Percentiles rank a stretch among this genome's conserved stretches.
Conservation (phyloP, 2,113 vertebrate genomes). For the Neogale vison region DNA sequence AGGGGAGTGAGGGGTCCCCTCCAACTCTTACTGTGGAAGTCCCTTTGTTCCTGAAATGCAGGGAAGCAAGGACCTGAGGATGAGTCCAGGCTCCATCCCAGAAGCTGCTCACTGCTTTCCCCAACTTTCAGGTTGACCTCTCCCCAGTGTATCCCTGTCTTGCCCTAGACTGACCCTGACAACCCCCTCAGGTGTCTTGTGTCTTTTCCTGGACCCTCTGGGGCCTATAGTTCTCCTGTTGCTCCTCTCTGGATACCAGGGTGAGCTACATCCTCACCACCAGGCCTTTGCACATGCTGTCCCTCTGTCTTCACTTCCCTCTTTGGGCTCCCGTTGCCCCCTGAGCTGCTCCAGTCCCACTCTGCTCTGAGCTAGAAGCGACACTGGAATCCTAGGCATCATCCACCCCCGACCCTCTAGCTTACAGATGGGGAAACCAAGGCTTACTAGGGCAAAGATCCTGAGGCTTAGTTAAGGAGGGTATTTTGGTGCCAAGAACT, state of each 20-base stretch:
- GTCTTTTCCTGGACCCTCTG: background rate
- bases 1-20: background rate
- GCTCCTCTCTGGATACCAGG: conserved; percentile 79
- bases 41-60: background rate
- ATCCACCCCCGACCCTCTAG: background rate
- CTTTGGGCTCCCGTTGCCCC: background rate
- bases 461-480: background rate
- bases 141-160: background rate
- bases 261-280: background rate
- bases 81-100: background rate
- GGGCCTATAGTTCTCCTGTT: conserved; percentile 35
- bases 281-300: background rate
- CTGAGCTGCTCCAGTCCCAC: background rate
- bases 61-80: background rate
- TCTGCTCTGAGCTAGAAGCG: background rate
- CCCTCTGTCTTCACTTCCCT: background rate
- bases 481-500: background rate
- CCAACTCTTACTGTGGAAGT: background rate
- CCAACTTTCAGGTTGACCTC: background rate
- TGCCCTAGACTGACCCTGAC: background rate
- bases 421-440: background rate
- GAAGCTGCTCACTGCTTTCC: background rate
- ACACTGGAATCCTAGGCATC: background rate
- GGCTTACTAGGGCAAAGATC: background rate
- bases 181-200: background rate